A percentile compares a stretch with the other conserved stretches of the same genome.
These are phyloP conservation scores for Nannospalax galili DNA, from an alignment of 2,113 vertebrate genomes.

Conservation along the genomic window DNA sequence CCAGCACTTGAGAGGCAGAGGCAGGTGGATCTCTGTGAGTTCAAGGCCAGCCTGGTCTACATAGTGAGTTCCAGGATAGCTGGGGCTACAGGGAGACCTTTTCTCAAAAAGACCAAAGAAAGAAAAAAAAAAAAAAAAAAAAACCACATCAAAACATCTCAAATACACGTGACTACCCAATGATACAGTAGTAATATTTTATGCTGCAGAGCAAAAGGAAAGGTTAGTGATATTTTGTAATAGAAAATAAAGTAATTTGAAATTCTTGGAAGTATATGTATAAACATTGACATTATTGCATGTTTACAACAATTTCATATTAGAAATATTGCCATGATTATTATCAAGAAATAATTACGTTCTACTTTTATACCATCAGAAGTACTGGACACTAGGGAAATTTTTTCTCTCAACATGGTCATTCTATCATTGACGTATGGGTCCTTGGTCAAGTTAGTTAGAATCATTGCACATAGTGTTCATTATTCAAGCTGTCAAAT, in stretches of 20 bases:
- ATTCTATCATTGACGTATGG: slow-evolving; percentile 11
- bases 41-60: too few species aligned
- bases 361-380: neutral
- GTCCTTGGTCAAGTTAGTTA: slow-evolving; percentile 17
- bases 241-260: neutral
- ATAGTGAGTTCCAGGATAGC: too few species aligned
- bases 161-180: neutral
- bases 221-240: neutral
- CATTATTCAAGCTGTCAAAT: slow-evolving; percentile 73
- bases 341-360: slow-evolving; percentile 26
- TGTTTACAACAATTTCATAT: neutral
- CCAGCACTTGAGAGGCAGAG: too few species aligned
- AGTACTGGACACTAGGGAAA: neutral
- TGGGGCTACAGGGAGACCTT: too few species aligned
- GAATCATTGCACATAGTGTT: slow-evolving; percentile 46
- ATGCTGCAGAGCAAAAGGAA: neutral
- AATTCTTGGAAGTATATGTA: neutral
- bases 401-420: slow-evolving; percentile 14
- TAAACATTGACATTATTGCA: neutral
- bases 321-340: neutral
- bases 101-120: too few species aligned
- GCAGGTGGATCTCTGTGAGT: too few species aligned
- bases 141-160: neutral
- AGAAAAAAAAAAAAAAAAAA: too few species aligned
- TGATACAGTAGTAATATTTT: neutral